phyloP scores from a whole-genome alignment of 2,888 invertebrate species.

The Tachystola acroxantha region DNA sequence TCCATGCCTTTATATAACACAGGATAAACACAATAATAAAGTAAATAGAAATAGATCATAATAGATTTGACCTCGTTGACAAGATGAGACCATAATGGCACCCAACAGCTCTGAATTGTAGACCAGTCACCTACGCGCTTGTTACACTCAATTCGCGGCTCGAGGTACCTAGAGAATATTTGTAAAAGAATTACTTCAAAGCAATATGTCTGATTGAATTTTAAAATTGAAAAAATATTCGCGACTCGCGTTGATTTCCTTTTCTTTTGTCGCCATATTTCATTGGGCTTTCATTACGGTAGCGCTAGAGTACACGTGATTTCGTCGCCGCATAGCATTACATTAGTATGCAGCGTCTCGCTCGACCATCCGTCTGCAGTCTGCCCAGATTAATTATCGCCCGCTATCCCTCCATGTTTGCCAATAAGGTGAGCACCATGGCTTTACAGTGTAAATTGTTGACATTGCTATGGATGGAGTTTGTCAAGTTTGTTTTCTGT shows the following conservation, averaged over 20 bases:
- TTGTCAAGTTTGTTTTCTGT: constrained; percentile 6
- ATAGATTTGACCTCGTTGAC: too few relatives aligned
- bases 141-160: constrained; percentile 43
- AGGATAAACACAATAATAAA: too few relatives aligned
- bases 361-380: constrained; percentile 51
- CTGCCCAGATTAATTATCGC: constrained; percentile 69
- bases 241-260: neutral
- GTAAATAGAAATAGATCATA: too few relatives aligned
- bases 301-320: constrained; percentile 4
- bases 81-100: too few relatives aligned
- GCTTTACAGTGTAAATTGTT: constrained; percentile 58
- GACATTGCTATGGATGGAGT: constrained; percentile 22
- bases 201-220: too few relatives aligned
- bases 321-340: neutral
- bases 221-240: neutral
- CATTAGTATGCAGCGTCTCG: constrained; percentile 67
- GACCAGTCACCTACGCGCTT: constrained; percentile 41
- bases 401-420: constrained; percentile 63
- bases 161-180: too few relatives aligned
- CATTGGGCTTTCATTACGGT: constrained; percentile 7
- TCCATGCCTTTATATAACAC: too few relatives aligned
- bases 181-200: too few relatives aligned
- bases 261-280: constrained; percentile 5
- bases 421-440: constrained; percentile 62
- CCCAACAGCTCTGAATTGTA: too few relatives aligned